Evolutionary conservation across 2,888 invertebrate genomes (phyloP).

Genomic region (Onthophagus sagittarius): DNA sequence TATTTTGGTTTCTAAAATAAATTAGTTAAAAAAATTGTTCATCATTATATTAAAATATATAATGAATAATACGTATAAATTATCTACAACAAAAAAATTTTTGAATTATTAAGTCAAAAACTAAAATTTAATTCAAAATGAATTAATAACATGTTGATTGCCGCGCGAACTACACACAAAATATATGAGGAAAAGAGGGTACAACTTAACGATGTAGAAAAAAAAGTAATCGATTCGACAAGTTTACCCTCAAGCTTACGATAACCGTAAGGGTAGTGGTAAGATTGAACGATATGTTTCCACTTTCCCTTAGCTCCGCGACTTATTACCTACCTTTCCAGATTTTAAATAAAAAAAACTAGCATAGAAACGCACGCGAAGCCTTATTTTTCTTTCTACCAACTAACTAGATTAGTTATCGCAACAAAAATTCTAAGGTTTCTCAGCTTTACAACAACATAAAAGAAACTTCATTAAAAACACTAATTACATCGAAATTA

Average conservation of each 20-base stretch:
- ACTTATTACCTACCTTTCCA: neutral
- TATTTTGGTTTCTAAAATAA: conserved; percentile 3
- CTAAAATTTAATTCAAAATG: neutral
- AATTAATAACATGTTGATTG: neutral
- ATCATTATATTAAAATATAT: too few relatives aligned
- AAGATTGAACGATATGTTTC: neutral
- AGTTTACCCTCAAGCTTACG: neutral
- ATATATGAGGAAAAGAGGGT: neutral
- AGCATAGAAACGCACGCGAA: neutral
- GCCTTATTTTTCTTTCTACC: neutral
- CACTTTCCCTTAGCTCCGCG: neutral
- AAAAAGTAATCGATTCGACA: neutral
- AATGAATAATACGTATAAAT: too few relatives aligned
- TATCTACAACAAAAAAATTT: too few relatives aligned
- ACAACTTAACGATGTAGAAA: neutral
- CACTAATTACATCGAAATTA: neutral
- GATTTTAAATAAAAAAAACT: neutral
- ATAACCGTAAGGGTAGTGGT: neutral
- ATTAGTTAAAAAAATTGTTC: neutral
- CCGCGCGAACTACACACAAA: neutral
- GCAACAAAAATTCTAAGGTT: neutral
- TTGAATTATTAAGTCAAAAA: too few relatives aligned
- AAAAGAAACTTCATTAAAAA: too few relatives aligned
- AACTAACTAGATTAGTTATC: neutral
- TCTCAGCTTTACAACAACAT: neutral